These are phyloP conservation scores for Netelia inedita DNA, from an alignment of 2,888 invertebrate genomes.

Conservation along the genomic window DNA sequence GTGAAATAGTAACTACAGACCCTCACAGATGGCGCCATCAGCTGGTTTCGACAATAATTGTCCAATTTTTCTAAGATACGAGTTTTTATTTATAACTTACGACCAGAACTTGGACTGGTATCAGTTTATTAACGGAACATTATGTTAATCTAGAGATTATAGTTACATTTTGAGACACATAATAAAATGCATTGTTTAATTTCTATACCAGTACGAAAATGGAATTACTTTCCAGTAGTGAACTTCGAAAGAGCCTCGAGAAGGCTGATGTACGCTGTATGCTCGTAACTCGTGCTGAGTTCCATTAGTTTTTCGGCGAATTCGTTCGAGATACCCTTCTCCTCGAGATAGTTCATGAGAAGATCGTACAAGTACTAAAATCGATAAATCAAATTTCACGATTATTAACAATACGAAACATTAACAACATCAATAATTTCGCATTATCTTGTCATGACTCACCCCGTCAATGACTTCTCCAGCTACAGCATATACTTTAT, in stretches of 20 bases:
- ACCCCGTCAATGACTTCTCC: constrained; percentile 98
- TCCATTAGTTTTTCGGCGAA: constrained; percentile 96
- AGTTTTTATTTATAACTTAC: neutral
- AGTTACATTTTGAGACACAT: constrained; percentile 47
- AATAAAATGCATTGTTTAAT: constrained; percentile 18
- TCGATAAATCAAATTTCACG: constrained; percentile 76
- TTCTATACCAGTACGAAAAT: constrained; percentile 14
- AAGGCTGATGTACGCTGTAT: constrained; percentile 95
- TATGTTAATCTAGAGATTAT: constrained; percentile 31
- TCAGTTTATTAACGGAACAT: constrained; percentile 21
- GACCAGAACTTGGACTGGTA: neutral
- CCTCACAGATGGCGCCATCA: neutral
- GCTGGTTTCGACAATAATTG: neutral
- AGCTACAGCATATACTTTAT: constrained; percentile 95
- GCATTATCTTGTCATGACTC: constrained; percentile 84
- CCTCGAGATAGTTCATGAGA: constrained; percentile 97
- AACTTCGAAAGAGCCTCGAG: constrained; percentile 95
- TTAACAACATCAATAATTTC: constrained; percentile 84
- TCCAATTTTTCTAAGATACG: neutral
- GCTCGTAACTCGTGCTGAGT: constrained; percentile 97
- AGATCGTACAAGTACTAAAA: constrained; percentile 96
- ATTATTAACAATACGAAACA: constrained; percentile 4
- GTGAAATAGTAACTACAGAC: neutral
- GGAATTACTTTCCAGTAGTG: constrained; percentile 87
- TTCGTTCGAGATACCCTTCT: constrained; percentile 97